Base-by-base conservation (phyloP, 2,797 vertebrate species). In the Alauda arvensis region DNA sequence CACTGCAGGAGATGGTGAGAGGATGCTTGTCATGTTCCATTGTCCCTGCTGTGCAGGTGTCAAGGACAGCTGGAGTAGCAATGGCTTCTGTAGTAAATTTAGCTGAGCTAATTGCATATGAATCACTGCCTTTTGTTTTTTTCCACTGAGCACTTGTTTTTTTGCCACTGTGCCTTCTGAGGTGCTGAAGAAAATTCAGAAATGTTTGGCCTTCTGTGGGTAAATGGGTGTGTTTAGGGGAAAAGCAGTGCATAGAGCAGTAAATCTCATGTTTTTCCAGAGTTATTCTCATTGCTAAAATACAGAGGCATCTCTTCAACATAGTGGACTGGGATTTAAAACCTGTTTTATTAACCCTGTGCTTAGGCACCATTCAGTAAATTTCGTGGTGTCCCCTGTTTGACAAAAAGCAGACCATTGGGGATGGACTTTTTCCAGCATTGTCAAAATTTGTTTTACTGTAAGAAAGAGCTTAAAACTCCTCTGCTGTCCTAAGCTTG, bases 31-130 rank as follows among this genome's bases (percentile, higher is more conserved):
- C 87, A 81, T 90, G 87, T 87, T 59, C 77, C 74, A 33, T 83
- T 93, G 89, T 92, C 77, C 80, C 92, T 85, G 74, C 87, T 72
- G 9, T 85, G 89, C 93, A 92, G 87, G 94, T 94, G 92, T 93
- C 91, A 76, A 83, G 89, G 87, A 90, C 93, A 95, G 92, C 93
- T 95, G 93, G 83, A 87, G 75, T 53, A 81, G 83, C 92, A 78
- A 1, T 81, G 74, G 80, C 55, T 91, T 69, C 63, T 24, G 83
- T 51, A 90, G 93, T 85, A 89, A 93, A 93, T 93, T 87, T 93
- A 90, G 80, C 91, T 66, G 60, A 63, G 91, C 83, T 93, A 93
- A 95, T 87, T 95, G 71, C 74, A 9, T 55, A 40, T 78, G 89
- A 95, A 93, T 94, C 87, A 89, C 77, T 78, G 87, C 53, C 83